Base-by-base conservation (phyloP, 2,888 invertebrate genomes). In the Hartigia nigra region DNA sequence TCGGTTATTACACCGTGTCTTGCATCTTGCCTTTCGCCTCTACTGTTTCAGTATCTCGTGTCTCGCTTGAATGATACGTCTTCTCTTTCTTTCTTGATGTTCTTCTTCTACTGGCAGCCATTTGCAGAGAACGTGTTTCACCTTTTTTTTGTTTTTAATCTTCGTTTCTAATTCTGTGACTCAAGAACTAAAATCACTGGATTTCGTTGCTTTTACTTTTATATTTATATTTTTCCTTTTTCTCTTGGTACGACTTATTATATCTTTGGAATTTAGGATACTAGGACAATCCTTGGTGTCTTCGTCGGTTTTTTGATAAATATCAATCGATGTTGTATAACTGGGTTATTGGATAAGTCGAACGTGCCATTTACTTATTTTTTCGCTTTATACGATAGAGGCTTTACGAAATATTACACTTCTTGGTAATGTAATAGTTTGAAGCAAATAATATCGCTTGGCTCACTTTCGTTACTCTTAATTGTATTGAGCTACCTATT, bases 1-100 rank as follows among this genome's bases (percentile, higher is more conserved):
- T 84, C 83, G 86, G 85, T 86, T 86, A 84, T 86, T 85, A 84
- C 82, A 82, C 81, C 83, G 81, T 80, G 70, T 75, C 55, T 55
- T 55, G 55, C 55, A 76, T 75, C 74, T 35, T 36, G 74, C 37
- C 39, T 75, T 69, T 34, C 72, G 72, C 31, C 31, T 14, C 14
- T 72, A 23, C 72, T 14, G 31, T 12, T 31, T 31, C 72, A 31
- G n/a, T 12, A 11, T 34, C 31, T 35, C 35, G 4, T 35, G 35
- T 75, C 75, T 37, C n/a, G 35, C 75, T 75, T 34, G 12, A 14
- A 23, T 12, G 9, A 12, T 75, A 12, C 35, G 12, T 75, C 75
- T 75, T 35, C 55, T 55, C 55, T 55, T 55, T 55, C 55, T 55
- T 55, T 55, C 23, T 23, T 55, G 55, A 55, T 2, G 23, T 14